Percentiles rank a stretch among this genome's conserved stretches.
Conservation (phyloP, 2,888 invertebrate genomes). For the Apotomis capreana region DNA sequence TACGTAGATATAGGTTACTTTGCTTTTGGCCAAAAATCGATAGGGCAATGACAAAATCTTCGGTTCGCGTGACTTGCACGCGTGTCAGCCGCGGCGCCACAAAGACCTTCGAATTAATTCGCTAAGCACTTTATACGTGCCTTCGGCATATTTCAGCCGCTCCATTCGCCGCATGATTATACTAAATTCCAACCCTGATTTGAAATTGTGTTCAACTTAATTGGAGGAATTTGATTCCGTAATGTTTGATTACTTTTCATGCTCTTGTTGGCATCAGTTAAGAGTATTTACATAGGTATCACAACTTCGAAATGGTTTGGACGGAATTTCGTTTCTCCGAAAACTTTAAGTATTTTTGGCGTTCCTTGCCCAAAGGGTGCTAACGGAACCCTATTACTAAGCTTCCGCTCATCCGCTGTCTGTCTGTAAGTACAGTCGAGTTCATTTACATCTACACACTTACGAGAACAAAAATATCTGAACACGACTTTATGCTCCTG, state of each 20-base stretch:
- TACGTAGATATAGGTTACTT: slow-evolving; percentile 3
- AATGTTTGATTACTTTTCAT: neutral
- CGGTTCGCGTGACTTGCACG: slow-evolving; percentile 27
- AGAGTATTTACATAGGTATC: too few relatives aligned
- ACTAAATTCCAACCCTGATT: slow-evolving; percentile 13
- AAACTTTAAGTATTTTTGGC: too few relatives aligned
- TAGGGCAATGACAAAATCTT: slow-evolving; percentile 36
- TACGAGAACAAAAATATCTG: too few relatives aligned
- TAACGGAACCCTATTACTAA: too few relatives aligned
- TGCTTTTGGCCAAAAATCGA: slow-evolving; percentile 17
- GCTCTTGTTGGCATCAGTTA: neutral
- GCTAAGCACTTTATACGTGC: slow-evolving; percentile 18
- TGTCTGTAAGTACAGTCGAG: too few relatives aligned
- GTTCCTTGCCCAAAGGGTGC: too few relatives aligned
- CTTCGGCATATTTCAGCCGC: slow-evolving; percentile 6
- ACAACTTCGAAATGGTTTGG: too few relatives aligned
- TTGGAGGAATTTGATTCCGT: neutral
- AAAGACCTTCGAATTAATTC: slow-evolving; percentile 31
- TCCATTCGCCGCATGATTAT: slow-evolving; percentile 26
- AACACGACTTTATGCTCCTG: too few relatives aligned
- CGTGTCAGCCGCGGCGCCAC: slow-evolving; percentile 33
- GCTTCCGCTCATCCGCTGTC: too few relatives aligned
- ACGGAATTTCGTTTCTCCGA: too few relatives aligned
- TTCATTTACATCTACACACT: too few relatives aligned
- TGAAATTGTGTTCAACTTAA: neutral